These are phyloP conservation scores for Antennarius striatus DNA, from an alignment of 2,113 vertebrate species.

Conservation along the genomic window DNA sequence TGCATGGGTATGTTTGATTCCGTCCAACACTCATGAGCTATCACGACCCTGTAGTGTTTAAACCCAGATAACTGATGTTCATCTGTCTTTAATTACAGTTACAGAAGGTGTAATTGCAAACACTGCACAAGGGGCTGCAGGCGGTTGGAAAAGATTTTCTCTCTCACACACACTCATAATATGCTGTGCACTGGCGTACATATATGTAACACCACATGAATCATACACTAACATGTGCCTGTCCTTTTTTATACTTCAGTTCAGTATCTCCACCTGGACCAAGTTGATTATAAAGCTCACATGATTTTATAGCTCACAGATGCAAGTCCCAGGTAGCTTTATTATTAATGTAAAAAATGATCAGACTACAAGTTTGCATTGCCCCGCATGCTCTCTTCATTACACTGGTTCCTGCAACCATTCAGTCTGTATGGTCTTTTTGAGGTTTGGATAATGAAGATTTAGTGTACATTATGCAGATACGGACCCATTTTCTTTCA, in stretches of 20 bases:
- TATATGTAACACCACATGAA: conserved; percentile 35
- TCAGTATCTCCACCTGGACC: conserved; percentile 16
- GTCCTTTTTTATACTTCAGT: conserved; percentile 19
- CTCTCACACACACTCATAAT: conserved; percentile 3
- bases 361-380: conserved; percentile 58
- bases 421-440: conserved; percentile 42
- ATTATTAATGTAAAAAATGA: conserved; percentile 58
- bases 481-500: conserved; percentile 48
- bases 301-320: conserved; percentile 21
- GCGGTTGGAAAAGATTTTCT: conserved; percentile 12
- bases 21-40: conserved; percentile 26
- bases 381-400: conserved; percentile 60
- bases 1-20: conserved; percentile 50
- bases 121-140: conserved; percentile 28
- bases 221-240: conserved; percentile 6
- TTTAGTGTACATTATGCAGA: conserved; percentile 67
- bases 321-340: conserved; percentile 51
- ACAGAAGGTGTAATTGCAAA: conserved; percentile 45
- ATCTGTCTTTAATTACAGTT: conserved; percentile 61
- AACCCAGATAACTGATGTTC: conserved; percentile 39
- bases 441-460: conserved; percentile 65
- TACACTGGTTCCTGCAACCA: conserved; percentile 49
- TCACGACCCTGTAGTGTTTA: conserved; percentile 34
- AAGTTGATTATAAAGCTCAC: conserved; percentile 19
- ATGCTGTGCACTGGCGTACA: conserved; percentile 14